Percentiles rank a stretch among this genome's conserved stretches.
Conservation (phyloP, 2,797 vertebrate genomes). For the Paedocypris micromegethes region DNA sequence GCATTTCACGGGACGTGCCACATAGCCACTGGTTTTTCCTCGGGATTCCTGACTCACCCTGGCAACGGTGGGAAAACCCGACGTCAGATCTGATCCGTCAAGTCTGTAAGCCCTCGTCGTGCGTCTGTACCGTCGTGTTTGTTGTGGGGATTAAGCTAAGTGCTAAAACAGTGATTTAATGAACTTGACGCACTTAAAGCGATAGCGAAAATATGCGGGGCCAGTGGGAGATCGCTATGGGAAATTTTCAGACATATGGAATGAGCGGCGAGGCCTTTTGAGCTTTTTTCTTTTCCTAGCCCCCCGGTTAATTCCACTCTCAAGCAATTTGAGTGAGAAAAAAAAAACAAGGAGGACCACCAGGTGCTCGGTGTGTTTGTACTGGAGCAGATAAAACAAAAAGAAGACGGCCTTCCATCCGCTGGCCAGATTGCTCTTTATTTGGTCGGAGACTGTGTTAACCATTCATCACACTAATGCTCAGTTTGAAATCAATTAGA, state of each 20-base stretch:
- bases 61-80: slow-evolving; percentile 73
- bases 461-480: slow-evolving; percentile 6
- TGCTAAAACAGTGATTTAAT: slow-evolving; percentile 81
- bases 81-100: slow-evolving; percentile 74
- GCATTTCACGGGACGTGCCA: slow-evolving; percentile 53
- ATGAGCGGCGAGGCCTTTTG: slow-evolving; percentile 26
- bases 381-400: slow-evolving; percentile 38
- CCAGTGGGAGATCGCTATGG: slow-evolving; percentile 43
- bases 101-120: slow-evolving; percentile 58
- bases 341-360: slow-evolving; percentile 35
- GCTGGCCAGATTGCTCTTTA: slow-evolving; percentile 25
- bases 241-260: slow-evolving; percentile 33
- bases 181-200: slow-evolving; percentile 73
- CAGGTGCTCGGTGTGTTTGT: slow-evolving; percentile 33
- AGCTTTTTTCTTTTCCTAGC: slow-evolving; percentile 22
- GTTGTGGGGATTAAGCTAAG: slow-evolving; percentile 71
- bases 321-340: slow-evolving; percentile 47
- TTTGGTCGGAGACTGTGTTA: slow-evolving; percentile 10
- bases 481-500: slow-evolving; percentile 29
- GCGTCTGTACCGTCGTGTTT: slow-evolving; percentile 61
- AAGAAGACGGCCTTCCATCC: slow-evolving; percentile 21
- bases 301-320: slow-evolving; percentile 28
- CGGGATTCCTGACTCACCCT: slow-evolving; percentile 44
- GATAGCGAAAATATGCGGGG: slow-evolving; percentile 65
- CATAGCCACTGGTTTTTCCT: background rate